Evolutionary conservation across 2,113 vertebrate genomes (phyloP).

Genomic region (Chloroceryle aenea): DNA sequence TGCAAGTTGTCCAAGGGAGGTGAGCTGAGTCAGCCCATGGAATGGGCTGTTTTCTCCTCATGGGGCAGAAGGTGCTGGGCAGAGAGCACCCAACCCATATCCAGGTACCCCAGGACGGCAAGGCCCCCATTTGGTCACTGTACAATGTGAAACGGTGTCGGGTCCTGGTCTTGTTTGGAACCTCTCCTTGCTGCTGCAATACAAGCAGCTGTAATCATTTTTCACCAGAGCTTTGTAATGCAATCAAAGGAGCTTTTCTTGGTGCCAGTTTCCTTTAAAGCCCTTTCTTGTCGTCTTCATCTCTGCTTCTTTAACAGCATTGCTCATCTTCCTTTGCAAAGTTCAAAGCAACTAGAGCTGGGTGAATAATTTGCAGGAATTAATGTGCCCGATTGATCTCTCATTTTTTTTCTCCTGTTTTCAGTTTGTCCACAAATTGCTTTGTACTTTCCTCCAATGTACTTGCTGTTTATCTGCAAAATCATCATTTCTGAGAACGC

Average conservation of each 20-base stretch:
- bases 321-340: slow-evolving; percentile 19
- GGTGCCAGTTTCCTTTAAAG: background rate
- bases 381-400: slow-evolving; percentile 19
- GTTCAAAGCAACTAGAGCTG: background rate
- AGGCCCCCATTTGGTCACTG: fast-evolving
- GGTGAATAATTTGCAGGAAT: slow-evolving; percentile 40
- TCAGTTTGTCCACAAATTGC: slow-evolving; percentile 7
- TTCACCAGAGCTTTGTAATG: background rate
- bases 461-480: slow-evolving; percentile 56
- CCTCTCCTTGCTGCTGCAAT: background rate
- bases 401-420: background rate
- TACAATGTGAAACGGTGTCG: fast-evolving
- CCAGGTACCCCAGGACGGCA: background rate
- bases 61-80: background rate
- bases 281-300: slow-evolving; percentile 40
- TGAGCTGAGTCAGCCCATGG: background rate
- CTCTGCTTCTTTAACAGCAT: slow-evolving; percentile 35
- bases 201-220: background rate
- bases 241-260: slow-evolving; percentile 30
- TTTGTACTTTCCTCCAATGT: background rate
- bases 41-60: background rate
- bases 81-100: background rate
- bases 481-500: slow-evolving; percentile 45
- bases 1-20: fast-evolving
- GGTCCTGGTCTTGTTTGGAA: background rate